Evolutionary conservation across 2,888 invertebrate species (phyloP), one percentile per base, ranked within the genome.

Genomic region (Apamea anceps): DNA sequence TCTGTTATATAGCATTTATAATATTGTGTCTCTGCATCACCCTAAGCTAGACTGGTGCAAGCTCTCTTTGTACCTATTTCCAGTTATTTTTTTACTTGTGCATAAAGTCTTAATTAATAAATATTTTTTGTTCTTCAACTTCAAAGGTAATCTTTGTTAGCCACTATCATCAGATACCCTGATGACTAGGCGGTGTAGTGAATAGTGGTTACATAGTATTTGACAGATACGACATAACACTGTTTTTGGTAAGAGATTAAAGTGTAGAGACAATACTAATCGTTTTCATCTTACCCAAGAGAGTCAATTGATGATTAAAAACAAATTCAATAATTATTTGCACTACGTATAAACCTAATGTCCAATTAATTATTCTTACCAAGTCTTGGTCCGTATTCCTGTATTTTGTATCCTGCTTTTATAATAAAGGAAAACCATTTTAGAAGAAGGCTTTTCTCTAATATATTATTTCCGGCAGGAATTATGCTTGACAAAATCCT

Each of bases 231-330:
- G n/a, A 37, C 76, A 66, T 81, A 81, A 75, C 54, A 51, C 48
- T 37, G 10, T 18, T 54, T 68, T 60, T 28, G 48, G 28, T 75
- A 51, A 63, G 57, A 48, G 74, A 72, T 72, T 48, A 72, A 51
- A 80, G 48, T 70, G n/a, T 32, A 0, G 12, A 72, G 25, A 51
- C 21, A 48, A 45, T 51, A 60, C 8, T n/a, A 51, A 18, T 21
- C 28, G 4, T 80, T 45, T 72, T 80, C 63, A 74, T 74, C 71
- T 62, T 25, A 18, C 60, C 15, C 51, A 45, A 67, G 8, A 51
- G 25, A 28, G 12, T 5, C 18, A 70, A 54, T 37, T 37, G 25
- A 32, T 8, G 5, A 48, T 48, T 13, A 13, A 68, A 67, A 42
- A 10, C 10, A 45, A 45, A 48, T 68, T 18, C n/a, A n/a, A 10